Evolutionary conservation across 2,888 invertebrate species (phyloP), one percentile per base, ranked within the genome.

Genomic region (Heteropelma amictum): DNA sequence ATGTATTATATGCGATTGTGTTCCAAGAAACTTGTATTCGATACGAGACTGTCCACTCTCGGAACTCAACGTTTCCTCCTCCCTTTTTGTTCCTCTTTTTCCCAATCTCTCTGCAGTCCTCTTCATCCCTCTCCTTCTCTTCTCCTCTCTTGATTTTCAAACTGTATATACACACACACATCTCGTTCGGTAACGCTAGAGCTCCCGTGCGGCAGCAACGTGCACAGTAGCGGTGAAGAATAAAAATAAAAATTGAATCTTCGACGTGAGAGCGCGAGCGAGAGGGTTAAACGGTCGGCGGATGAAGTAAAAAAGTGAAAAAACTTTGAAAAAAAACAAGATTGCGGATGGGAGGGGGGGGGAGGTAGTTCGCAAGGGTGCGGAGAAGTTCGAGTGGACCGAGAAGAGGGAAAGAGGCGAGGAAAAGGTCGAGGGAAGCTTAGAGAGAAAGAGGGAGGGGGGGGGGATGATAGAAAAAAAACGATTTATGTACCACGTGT

Each of bases 1-100:
- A 88, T 88, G 87, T 87, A 87, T 87, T 87, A 88, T 86, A 85
- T 85, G 87, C 88, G 87, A 88, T 88, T 88, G 88, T 88, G 85
- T 88, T 88, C 88, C 85, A 80, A 88, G 88, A 88, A 88, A 84
- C 87, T 80, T 77, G 79, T 79, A 80, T 80, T 79, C 80, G 80
- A 80, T 80, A 80, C 76, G 75, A 77, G 80, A 79, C 77, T 77
- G 77, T 77, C 76, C 68, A 76, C 72, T 79, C 80, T 76, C 74
- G 63, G 74, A 77, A 72, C 63, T 71, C 47, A 33, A 49, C 64
- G 63, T n/a, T n/a, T n/a, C n/a, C n/a, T n/a, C n/a, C n/a, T n/a
- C n/a, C n/a, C n/a, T 17, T 30, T 79, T 76, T 60, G 56, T 71
- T 51, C 64, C 67, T n/a, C n/a, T n/a, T n/a, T n/a, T n/a, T n/a